Conservation (phyloP, 37 sponge, comb jelly and placozoan genomes). For the Petrosia ficiformis region DNA sequence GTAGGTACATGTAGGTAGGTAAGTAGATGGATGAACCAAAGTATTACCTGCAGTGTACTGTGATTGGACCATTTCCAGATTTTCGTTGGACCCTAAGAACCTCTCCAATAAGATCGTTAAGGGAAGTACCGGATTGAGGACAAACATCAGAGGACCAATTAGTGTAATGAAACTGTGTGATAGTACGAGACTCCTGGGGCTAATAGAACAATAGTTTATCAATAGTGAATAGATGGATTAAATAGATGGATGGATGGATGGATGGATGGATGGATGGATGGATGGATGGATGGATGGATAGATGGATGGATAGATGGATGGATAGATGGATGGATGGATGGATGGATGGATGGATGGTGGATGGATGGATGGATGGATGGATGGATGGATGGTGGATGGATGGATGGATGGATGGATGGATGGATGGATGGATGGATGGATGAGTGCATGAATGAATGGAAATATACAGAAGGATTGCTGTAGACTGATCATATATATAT, state of each 20-base stretch:
- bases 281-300: not conserved
- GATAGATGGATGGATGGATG: not conserved
- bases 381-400: not conserved
- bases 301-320: not conserved
- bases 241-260: not conserved
- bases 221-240: too few species aligned
- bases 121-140: slow-evolving; percentile 49
- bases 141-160: slow-evolving; percentile 60
- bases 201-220: slow-evolving; percentile 1
- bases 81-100: slow-evolving; percentile 75
- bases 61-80: slow-evolving; percentile 84
- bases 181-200: slow-evolving; percentile 72
- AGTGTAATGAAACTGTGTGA: slow-evolving; percentile 87
- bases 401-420: not conserved
- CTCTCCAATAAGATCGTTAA: slow-evolving; percentile 81
- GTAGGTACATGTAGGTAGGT: too few species aligned
- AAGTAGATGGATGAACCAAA: not conserved
- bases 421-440: not conserved
- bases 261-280: not conserved
- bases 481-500: not conserved
- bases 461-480: not conserved
- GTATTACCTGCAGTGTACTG: slow-evolving; percentile 88
- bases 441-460: not conserved
- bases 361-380: not conserved
- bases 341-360: too few species aligned